These are phyloP conservation scores for Malurus elegans DNA, from an alignment of 2,113 vertebrate genomes.

Conservation along the genomic window DNA sequence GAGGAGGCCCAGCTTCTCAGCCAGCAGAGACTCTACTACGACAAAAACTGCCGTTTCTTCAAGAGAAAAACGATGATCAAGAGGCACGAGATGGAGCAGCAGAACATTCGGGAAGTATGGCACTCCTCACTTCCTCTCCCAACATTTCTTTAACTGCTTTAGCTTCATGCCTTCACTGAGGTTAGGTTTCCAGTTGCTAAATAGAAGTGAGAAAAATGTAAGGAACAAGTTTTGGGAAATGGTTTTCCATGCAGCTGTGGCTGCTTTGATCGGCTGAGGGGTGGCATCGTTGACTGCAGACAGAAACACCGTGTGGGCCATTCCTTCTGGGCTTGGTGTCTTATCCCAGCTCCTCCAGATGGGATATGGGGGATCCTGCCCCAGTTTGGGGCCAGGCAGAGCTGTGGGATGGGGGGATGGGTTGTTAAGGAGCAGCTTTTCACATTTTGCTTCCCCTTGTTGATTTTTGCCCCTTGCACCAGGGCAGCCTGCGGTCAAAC, in stretches of 20 bases:
- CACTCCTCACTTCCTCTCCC: not conserved
- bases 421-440: not conserved
- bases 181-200: not conserved
- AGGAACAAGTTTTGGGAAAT: rapidly evolving
- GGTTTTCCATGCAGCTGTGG: not conserved
- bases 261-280: not conserved
- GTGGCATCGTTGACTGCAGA: not conserved
- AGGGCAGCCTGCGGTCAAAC: not conserved
- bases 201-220: not conserved
- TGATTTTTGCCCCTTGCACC: not conserved
- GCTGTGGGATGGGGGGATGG: not conserved
- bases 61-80: constrained; percentile 92
- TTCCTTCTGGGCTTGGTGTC: no score
- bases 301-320: not conserved
- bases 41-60: constrained; percentile 93
- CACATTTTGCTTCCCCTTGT: not conserved
- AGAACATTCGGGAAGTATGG: constrained; percentile 93
- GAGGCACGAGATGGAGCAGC: constrained; percentile 94
- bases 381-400: not conserved
- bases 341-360: not conserved
- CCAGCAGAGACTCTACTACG: constrained; percentile 94
- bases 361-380: not conserved
- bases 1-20: constrained; percentile 95
- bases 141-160: not conserved
- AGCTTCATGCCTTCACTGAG: not conserved